These are phyloP conservation scores for Phrynosoma platyrhinos DNA, from an alignment of 2,113 vertebrate genomes.

Conservation along the genomic window DNA sequence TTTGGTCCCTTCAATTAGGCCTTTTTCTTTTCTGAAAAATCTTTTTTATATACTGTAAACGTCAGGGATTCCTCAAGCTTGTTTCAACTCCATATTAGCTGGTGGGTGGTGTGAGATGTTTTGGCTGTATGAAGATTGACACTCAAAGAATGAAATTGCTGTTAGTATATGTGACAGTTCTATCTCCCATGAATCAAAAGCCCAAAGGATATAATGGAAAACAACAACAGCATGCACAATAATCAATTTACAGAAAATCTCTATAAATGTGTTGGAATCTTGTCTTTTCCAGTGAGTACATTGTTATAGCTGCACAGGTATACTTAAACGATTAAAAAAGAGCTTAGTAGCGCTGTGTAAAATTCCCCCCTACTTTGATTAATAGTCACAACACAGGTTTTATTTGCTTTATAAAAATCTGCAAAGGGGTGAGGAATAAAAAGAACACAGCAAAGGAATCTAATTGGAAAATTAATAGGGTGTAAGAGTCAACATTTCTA, in stretches of 20 bases:
- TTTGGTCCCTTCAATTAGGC: background rate
- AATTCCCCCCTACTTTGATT: background rate
- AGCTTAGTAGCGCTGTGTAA: background rate
- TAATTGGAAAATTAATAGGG: slow-evolving; percentile 24
- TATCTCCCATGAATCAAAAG: background rate
- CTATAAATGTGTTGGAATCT: background rate
- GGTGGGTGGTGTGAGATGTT: background rate
- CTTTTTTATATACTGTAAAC: background rate
- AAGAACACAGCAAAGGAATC: background rate
- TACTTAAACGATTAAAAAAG: background rate
- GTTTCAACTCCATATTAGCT: background rate
- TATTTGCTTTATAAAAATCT: slow-evolving; percentile 30
- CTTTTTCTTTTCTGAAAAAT: background rate
- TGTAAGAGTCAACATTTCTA: background rate
- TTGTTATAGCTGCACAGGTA: background rate
- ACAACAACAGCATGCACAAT: background rate
- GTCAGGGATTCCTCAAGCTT: background rate
- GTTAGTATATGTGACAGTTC: background rate
- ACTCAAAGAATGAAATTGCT: background rate
- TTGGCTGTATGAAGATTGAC: no score
- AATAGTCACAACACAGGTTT: background rate
- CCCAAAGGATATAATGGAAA: background rate
- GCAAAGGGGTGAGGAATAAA: background rate
- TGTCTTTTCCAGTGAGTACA: no score
- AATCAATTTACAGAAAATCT: background rate